phyloP scores from a whole-genome alignment of 1,140 invertebrate species.

The Mizuhopecten yessoensis region DNA sequence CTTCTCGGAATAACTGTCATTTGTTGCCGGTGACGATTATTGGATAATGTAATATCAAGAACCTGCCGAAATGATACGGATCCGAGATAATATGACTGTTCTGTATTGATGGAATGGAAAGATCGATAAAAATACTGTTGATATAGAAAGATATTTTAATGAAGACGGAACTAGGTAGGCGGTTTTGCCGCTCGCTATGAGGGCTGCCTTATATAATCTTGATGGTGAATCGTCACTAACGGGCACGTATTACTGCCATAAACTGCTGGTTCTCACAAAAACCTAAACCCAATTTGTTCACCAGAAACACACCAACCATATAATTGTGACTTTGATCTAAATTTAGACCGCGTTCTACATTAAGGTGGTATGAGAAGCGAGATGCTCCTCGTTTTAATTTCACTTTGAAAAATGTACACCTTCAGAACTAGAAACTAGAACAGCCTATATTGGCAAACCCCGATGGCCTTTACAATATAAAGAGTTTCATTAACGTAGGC shows the following conservation, averaged over 20 bases:
- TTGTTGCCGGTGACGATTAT: not conserved
- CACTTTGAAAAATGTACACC: not conserved
- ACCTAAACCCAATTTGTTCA: not conserved
- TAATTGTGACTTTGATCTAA: constrained; percentile 7
- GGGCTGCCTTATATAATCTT: not conserved
- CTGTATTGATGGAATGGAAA: not conserved
- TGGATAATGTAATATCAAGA: constrained; percentile 28
- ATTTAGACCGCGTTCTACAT: not conserved
- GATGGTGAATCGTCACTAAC: not conserved
- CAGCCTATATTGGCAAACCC: too few relatives aligned
- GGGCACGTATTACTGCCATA: not conserved
- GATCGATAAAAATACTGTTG: constrained; percentile 7
- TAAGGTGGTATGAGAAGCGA: not conserved
- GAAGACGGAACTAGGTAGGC: not conserved
- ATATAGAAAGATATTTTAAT: constrained; percentile 21
- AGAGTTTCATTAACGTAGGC: too few relatives aligned
- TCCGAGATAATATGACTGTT: not conserved
- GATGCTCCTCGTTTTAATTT: not conserved
- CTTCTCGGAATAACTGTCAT: not conserved
- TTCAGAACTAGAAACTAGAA: too few relatives aligned
- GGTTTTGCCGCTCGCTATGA: not conserved
- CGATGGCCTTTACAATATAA: too few relatives aligned
- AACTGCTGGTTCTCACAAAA: constrained; percentile 13
- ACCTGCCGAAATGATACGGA: not conserved
- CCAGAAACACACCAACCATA: not conserved